phyloP scores from a whole-genome alignment of 1,140 invertebrate species.

The roundworm (Caenorhabditis elegans) region DNA sequence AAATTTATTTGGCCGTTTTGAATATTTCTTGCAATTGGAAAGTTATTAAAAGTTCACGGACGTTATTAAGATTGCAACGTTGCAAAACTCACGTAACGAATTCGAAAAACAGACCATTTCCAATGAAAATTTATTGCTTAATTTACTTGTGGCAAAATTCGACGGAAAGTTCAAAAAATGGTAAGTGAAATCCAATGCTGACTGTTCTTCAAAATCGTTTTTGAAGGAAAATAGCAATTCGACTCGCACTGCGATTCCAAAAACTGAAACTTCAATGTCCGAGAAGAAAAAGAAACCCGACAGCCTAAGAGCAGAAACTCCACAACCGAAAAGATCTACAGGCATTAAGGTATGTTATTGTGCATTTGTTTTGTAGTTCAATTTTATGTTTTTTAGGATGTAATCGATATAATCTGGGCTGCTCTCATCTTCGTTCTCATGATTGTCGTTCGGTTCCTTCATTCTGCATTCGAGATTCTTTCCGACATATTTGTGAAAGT shows the following conservation, averaged over 20 bases:
- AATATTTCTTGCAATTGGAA: too few species aligned
- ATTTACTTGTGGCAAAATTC: too few species aligned
- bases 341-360: not conserved
- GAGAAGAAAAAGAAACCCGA: not conserved
- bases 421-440: not conserved
- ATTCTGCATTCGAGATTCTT: not conserved
- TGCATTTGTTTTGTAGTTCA: not conserved
- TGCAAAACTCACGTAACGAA: too few species aligned
- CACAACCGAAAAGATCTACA: not conserved
- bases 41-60: too few species aligned
- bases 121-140: too few species aligned
- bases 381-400: not conserved
- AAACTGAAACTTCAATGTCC: not conserved
- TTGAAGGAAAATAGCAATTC: not conserved
- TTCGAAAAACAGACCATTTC: too few species aligned
- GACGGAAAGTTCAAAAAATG: slow-evolving; percentile 13
- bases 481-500: not conserved
- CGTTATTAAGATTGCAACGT: too few species aligned
- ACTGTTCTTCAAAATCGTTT: too few species aligned
- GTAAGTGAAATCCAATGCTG: not conserved
- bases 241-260: slow-evolving; percentile 3
- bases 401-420: not conserved
- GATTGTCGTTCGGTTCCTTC: not conserved
- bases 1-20: too few species aligned
- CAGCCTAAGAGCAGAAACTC: not conserved